phyloP scores from a whole-genome alignment of 2,113 vertebrate species.

The Neodontobutis hainanensis region DNA sequence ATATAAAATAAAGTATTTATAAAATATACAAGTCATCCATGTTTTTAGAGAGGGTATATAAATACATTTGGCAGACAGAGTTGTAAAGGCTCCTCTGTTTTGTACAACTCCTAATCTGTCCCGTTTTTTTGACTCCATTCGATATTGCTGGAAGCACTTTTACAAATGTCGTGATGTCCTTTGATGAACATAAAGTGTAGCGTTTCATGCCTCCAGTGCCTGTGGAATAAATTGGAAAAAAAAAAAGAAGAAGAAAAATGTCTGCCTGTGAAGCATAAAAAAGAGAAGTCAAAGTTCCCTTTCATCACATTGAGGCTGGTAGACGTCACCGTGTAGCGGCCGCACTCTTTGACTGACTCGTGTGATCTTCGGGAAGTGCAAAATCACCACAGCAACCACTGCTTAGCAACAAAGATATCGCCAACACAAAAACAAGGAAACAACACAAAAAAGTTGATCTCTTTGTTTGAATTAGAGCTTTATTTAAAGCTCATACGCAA shows the following conservation, averaged over 20 bases:
- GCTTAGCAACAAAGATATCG: conserved; percentile 71
- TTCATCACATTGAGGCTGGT: not conserved
- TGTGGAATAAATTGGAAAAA: not conserved
- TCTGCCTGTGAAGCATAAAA: not conserved
- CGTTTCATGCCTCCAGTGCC: not conserved
- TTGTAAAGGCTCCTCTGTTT: not conserved
- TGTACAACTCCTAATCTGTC: not conserved
- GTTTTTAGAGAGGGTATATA: not conserved
- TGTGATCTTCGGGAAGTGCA: conserved; percentile 59
- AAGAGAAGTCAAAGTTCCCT: conserved; percentile 21
- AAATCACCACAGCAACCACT: conserved; percentile 71
- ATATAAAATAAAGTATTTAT: too few species aligned
- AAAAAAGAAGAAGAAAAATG: not conserved
- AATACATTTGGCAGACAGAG: not conserved
- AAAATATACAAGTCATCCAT: not conserved
- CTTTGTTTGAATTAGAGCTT: not conserved
- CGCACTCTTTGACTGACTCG: conserved; percentile 51
- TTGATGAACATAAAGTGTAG: not conserved
- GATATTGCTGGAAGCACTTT: not conserved
- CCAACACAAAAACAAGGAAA: conserved; percentile 20
- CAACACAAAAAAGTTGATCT: conserved; percentile 11
- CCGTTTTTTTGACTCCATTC: not conserved
- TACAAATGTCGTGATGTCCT: not conserved
- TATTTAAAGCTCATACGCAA: not conserved
- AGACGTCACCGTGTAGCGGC: conserved; percentile 21